Evolutionary conservation across 30 jellyfish, hydroid and myxozoan genomes (phyloP), one percentile per base, ranked within the genome.

Genomic region (Nemopilema nomurai): DNA sequence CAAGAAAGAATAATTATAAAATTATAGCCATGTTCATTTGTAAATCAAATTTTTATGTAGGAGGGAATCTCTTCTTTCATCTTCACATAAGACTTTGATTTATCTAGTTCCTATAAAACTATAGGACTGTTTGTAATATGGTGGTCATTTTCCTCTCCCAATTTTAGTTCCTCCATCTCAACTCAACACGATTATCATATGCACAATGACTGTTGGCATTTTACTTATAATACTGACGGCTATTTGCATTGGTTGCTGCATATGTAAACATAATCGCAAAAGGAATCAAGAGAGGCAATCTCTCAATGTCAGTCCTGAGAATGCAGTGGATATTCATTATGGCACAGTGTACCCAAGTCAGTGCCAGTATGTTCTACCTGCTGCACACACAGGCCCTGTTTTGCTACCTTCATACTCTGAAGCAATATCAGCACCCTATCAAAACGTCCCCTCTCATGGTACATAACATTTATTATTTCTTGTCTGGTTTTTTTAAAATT

Each of bases 391-490:
- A 41, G 13, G 13, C 57, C 13, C 57, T 13, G 57, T 3, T 1
- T 1, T 21, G 50, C 77, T 49, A n/a, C 77, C 77, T 8, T 23
- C 77, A 16, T 67, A 67, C 24, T 7, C 28, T n/a, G 77, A 67
- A 31, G 77, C 77, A 1, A 23, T 67, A 20, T 21, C 77, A 20
- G 18, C 77, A 67, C 77, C 77, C 8, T 67, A 67, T 26, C 77
- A 67, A 67, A 4, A 16, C 20, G n/a, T 49, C 7, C 77, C 28
- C 20, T 7, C 22, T 16, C 28, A 26, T 67, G 77, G 22, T 18
- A 67, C 74, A 64, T n/a, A 26, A 64, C 28, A 29, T 64, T 8
- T 13, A 29, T 64, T 64, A 51, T n/a, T n/a, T n/a, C n/a, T n/a
- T n/a, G n/a, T n/a, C n/a, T n/a, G n/a, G n/a, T n/a, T n/a, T n/a